Percentiles rank a stretch among this genome's conserved stretches.
Conservation (phyloP, 2,888 invertebrate genomes). For the Ormyrus nitidulus region DNA sequence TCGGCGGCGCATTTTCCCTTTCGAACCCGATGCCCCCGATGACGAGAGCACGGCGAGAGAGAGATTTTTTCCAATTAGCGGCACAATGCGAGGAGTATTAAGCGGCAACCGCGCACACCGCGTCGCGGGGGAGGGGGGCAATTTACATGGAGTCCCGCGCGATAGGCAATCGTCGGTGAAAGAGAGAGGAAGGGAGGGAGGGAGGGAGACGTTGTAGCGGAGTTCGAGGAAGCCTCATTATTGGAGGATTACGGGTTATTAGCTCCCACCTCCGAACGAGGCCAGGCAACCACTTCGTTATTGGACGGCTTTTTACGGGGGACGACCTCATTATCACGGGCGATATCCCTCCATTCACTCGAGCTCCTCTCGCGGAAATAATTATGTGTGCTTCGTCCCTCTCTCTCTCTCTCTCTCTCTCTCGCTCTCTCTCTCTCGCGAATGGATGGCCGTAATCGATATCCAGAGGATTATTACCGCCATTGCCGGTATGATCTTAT, state of each 20-base stretch:
- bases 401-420: too few species aligned
- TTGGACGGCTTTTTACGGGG: constrained; percentile 32
- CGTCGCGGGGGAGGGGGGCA: not conserved
- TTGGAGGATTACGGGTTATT: constrained; percentile 73
- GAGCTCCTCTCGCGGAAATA: constrained; percentile 20
- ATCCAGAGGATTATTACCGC: too few species aligned
- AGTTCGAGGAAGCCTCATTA: constrained; percentile 66
- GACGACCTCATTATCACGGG: constrained; percentile 26
- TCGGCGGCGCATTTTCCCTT: not conserved
- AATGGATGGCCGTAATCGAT: not conserved
- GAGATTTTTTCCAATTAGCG: constrained; percentile 28
- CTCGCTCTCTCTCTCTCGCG: not conserved
- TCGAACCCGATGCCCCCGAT: not conserved
- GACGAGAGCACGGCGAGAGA: not conserved
- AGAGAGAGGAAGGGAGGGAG: constrained; percentile 5
- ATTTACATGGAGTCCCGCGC: constrained; percentile 24
- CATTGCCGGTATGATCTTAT: too few species aligned
- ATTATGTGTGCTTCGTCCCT: constrained; percentile 1
- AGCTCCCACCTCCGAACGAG: constrained; percentile 62
- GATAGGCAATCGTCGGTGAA: constrained; percentile 18
- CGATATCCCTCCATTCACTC: not conserved
- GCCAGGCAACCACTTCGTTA: constrained; percentile 27
- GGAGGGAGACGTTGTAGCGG: constrained; percentile 26
- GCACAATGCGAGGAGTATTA: constrained; percentile 9
- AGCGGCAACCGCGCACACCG: not conserved